Base-by-base conservation (phyloP, 1,140 invertebrate genomes). In the Hyphantria cunea region DNA sequence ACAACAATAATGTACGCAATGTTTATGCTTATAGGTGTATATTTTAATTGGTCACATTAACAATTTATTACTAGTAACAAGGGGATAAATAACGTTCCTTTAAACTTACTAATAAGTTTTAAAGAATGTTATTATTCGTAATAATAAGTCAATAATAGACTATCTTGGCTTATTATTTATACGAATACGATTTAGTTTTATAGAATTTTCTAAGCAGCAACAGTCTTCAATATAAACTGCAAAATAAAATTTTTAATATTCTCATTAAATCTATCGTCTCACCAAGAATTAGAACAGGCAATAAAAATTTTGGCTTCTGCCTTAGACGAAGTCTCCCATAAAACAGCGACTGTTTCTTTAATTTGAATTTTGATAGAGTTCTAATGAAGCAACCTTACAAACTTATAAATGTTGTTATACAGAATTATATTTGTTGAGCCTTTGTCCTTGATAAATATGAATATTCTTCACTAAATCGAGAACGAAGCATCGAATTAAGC, bases 381-480 rank as follows among this genome's bases (percentile, higher is more conserved):
- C 55, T 58, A 48, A 58, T 58, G 55, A 58, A 58, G 34, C 14
- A 17, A 25, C 55, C 11, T 49, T 48, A 33, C 17, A 25, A 58
- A 49, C 9, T 11, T 48, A 33, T 45, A 58, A 25, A 25, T 25
- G 17, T 39, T 58, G 15, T 58, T 58, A 58, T 15, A 44, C 14
- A 0, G 15, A 66, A 54, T 48, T 53, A 44, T 60, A 50, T 56
- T 56, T 62, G 48, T 51, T 62, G 52, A 44, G 17, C 15, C 13
- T 12, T 61, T 54, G 45, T 34, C 52, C 55, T 61, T 64, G 56
- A 69, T 62, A 62, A 69, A 64, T 64, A 69, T 64, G 65, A 70
- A 65, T 70, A 70, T 65, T 62, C 37, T 31, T 13, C 50, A 70
- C 62, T 70, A 62, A 53, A 44, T 59, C 48, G n/a, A 42, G 41